phyloP scores from a whole-genome alignment of 2,888 invertebrate species.

The Danaus chrysippus region DNA sequence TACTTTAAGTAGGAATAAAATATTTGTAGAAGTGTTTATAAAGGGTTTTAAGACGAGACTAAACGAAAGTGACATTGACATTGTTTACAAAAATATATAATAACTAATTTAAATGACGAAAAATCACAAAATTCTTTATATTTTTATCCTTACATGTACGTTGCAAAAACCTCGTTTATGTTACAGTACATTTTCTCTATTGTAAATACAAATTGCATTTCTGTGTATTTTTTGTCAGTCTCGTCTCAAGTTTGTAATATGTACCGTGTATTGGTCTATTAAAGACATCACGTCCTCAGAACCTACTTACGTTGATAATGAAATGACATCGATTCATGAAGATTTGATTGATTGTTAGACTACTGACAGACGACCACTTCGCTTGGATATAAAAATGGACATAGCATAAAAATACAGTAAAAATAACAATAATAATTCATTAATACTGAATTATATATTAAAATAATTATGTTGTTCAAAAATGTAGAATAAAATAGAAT shows the following conservation, averaged over 20 bases:
- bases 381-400: neutral
- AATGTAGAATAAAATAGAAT: constrained; percentile 3
- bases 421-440: too few relatives aligned
- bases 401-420: neutral
- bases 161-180: constrained; percentile 20
- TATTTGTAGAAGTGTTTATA: too few relatives aligned
- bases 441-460: too few relatives aligned
- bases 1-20: too few relatives aligned
- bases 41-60: too few relatives aligned
- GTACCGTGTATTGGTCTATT: neutral
- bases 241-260: neutral
- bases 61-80: too few relatives aligned
- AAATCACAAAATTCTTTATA: too few relatives aligned
- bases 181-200: constrained; percentile 25
- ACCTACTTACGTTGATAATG: constrained; percentile 1
- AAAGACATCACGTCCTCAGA: constrained; percentile 4
- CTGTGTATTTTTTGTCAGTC: constrained; percentile 3
- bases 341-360: constrained; percentile 7
- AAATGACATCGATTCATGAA: constrained; percentile 5
- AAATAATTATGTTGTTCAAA: too few relatives aligned
- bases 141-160: too few relatives aligned
- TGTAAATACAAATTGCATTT: constrained; percentile 24
- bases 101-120: too few relatives aligned
- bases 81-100: too few relatives aligned
- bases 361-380: neutral